phyloP scores from a whole-genome alignment of 2,888 invertebrate species.

The Agrotis clavis region DNA sequence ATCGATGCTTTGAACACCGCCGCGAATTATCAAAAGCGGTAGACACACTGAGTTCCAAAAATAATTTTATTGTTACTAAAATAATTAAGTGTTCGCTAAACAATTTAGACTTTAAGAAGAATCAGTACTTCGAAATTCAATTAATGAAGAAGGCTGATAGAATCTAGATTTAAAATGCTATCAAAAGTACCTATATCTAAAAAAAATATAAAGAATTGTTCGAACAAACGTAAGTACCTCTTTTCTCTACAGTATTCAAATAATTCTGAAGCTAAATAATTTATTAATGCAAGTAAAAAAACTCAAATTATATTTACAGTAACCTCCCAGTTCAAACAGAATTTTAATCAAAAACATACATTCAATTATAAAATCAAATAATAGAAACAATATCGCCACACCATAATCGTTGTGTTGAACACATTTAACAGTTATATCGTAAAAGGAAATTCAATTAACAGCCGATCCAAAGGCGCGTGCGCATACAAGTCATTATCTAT shows the following conservation, averaged over 20 bases:
- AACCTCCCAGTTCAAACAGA: slow-evolving; percentile 17
- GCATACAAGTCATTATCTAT: slow-evolving; percentile 44
- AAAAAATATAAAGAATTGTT: no score
- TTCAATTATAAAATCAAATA: slow-evolving; percentile 28
- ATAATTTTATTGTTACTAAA: not conserved
- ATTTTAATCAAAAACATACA: slow-evolving; percentile 17
- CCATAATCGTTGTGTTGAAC: slow-evolving; percentile 34
- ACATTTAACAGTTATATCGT: slow-evolving; percentile 26
- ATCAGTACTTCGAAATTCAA: no score
- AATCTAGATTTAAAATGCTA: no score
- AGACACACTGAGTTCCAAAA: slow-evolving; percentile 48
- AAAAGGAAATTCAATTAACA: slow-evolving; percentile 47
- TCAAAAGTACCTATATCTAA: no score
- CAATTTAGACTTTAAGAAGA: not conserved
- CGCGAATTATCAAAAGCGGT: slow-evolving; percentile 67
- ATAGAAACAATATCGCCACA: slow-evolving; percentile 16
- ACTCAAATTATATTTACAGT: slow-evolving; percentile 3
- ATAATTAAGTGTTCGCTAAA: not conserved
- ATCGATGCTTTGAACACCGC: slow-evolving; percentile 71
- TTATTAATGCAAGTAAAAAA: slow-evolving; percentile 13
- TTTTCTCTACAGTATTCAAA: not conserved
- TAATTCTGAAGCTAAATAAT: not conserved
- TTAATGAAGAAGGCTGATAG: no score
- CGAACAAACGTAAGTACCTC: no score
- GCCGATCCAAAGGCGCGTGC: slow-evolving; percentile 14